These are phyloP conservation scores for Meloe dianella DNA, from an alignment of 2,888 invertebrate genomes.

Conservation along the genomic window DNA sequence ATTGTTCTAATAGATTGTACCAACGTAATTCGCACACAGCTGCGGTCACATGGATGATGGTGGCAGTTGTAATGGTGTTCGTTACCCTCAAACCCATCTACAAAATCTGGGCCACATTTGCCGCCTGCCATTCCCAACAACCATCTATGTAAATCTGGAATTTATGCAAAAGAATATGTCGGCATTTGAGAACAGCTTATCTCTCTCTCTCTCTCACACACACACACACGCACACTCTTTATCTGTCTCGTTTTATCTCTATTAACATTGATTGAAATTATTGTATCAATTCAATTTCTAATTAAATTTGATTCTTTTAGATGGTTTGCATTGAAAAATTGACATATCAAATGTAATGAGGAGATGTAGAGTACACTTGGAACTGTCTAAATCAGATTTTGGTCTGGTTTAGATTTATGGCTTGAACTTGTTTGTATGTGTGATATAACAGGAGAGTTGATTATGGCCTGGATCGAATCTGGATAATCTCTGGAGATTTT, in stretches of 20 bases:
- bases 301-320: neutral
- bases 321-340: conserved; percentile 20
- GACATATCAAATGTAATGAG: conserved; percentile 12
- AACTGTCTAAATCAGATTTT: conserved; percentile 14
- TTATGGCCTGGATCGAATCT: neutral
- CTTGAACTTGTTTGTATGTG: neutral
- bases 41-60: conserved; percentile 35
- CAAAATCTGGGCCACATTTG: conserved; percentile 36
- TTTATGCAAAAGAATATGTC: conserved; percentile 46
- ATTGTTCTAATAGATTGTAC: conserved; percentile 41
- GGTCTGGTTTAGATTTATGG: conserved; percentile 9
- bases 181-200: conserved; percentile 26
- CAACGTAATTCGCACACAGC: conserved; percentile 46
- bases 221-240: too few relatives aligned
- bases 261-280: conserved; percentile 19
- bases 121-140: conserved; percentile 40
- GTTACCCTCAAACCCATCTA: conserved; percentile 20
- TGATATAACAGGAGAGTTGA: neutral
- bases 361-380: conserved; percentile 5
- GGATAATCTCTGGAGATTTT: conserved; percentile 25
- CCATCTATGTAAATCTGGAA: conserved; percentile 46
- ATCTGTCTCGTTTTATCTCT: neutral
- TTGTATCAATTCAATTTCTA: neutral
- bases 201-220: neutral
- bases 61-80: too few relatives aligned